Base-by-base conservation (phyloP, 1,140 invertebrate genomes). In the Wasmannia auropunctata region DNA sequence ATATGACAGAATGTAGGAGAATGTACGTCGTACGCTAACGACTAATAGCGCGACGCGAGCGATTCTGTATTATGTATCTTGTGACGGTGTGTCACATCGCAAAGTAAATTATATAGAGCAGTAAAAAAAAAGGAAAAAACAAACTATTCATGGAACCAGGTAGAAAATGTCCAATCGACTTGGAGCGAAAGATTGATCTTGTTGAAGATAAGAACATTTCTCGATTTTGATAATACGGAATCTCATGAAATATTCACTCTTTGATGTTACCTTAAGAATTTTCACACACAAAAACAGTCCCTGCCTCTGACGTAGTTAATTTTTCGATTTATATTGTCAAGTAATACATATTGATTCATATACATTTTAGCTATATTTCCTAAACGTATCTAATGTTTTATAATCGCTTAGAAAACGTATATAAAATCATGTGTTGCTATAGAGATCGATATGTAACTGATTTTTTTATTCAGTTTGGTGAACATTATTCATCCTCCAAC, bases 1-100 rank as follows among this genome's bases (percentile, higher is more conserved):
- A 54, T 85, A 85, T 62, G 62, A 67, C 76, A 40, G 81, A 43
- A 86, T 76, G 75, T 43, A 72, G 69, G 65, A 72, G 54, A 70
- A 43, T 25, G 49, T 65, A 43, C 67, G 31, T 70, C 25, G 22
- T 51, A n/a, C 19, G n/a, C 22, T n/a, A 31, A 22, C 76, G 43
- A 51, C 63, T 51, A 67, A 67, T 34, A 49, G 14, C 28, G 31
- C 31, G 43, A 69, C 34, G 49, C 28, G 37, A 70, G n/a, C 62
- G 37, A n/a, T 25, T n/a, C 28, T 40, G 34, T 4, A 28, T 34
- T 16, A 65, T 67, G 70, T 58, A 25, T n/a, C 51, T 37, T 25
- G 34, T 16, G 46, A 31, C 11, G 43, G 14, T 37, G 14, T 37
- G 31, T 31, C 14, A 14, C 14, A 14, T n/a, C 28, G 28, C n/a